Evolutionary conservation across 2,797 vertebrate genomes (phyloP), one percentile per base, ranked within the genome.

Genomic region (Nannoperca obscura): DNA sequence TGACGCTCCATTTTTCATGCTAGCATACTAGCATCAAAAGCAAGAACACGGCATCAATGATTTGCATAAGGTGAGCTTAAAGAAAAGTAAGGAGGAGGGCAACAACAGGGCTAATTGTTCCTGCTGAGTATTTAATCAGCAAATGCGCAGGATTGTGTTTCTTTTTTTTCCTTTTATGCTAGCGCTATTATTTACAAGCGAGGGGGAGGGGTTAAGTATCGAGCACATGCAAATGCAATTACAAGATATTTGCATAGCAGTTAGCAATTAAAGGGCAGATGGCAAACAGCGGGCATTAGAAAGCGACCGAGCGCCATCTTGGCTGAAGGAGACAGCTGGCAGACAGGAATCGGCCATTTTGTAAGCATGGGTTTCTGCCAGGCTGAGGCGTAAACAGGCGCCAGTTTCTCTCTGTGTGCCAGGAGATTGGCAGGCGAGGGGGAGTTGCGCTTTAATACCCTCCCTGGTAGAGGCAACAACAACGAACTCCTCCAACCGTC

Each of bases 341-440:
- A 95, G 93, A 91, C 91, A 88, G 84, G 86, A 70, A 88, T 92
- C 94, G 79, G 95, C 95, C 95, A 95, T 96, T 96, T 96, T 96
- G 94, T 95, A 87, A 88, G 91, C 76, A 79, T 46, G 80, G 90
- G 88, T 82, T 86, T 84, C 91, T 95, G 94, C 93, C 95, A 94
- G 89, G 91, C 88, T 88, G 87, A 92, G 78, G 87, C 61, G 68
- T 71, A 77, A 72, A 72, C 78, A 89, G 89, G 89, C 78, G 88
- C 89, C 91, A 83, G 86, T 87, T 86, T 91, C 76, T 87, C 76
- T 84, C 78, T 83, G 70, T 76, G 74, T 92, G 92, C 91, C 92
- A 91, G 84, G 89, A 92, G 91, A 91, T 86, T 93, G 92, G 91
- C 90, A 91, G 87, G 82, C 72, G 71, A 86, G 66, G 73, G 89